Conservation (phyloP, 2,888 invertebrate species). For the Eucera pruinosa region DNA sequence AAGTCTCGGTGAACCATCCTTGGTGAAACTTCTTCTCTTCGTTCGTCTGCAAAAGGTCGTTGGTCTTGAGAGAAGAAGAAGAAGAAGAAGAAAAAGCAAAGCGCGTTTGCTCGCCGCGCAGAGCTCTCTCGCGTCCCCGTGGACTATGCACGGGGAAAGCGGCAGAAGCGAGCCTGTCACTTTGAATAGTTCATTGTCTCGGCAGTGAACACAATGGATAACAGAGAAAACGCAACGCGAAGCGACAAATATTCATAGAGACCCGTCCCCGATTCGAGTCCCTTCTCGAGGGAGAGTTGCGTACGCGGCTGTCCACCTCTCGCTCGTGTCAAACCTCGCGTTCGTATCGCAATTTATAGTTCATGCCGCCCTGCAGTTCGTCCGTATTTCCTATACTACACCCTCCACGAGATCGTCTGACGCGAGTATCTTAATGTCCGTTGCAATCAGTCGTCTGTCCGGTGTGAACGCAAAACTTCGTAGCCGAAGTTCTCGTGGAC, state of each 20-base stretch:
- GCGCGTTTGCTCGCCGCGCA: conserved; percentile 11
- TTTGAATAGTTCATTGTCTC: conserved; percentile 52
- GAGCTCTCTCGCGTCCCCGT: conserved; percentile 25
- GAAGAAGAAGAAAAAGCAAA: conserved; percentile 24
- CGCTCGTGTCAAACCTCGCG: conserved; percentile 6
- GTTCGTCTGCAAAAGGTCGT: conserved; percentile 20
- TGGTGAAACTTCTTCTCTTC: conserved; percentile 1
- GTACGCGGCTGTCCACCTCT: conserved; percentile 1
- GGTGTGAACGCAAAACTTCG: too few species aligned
- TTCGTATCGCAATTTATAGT: conserved; percentile 10
- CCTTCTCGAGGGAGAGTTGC: conserved; percentile 8
- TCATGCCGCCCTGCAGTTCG: neutral
- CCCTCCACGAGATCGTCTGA: neutral
- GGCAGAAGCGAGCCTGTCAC: conserved; percentile 23
- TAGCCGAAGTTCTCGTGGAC: too few species aligned
- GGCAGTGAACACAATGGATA: conserved; percentile 19
- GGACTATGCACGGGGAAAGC: conserved; percentile 19
- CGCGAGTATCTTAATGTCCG: neutral
- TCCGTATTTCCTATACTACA: neutral
- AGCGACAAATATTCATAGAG: conserved; percentile 53
- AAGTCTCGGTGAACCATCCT: neutral
- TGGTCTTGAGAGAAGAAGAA: conserved; percentile 25
- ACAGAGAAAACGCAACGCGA: conserved; percentile 48
- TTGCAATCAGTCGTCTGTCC: neutral
- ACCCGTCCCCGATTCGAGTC: conserved; percentile 32